Conservation (phyloP, 23 tunicate species). For the Phallusia fumigata region DNA sequence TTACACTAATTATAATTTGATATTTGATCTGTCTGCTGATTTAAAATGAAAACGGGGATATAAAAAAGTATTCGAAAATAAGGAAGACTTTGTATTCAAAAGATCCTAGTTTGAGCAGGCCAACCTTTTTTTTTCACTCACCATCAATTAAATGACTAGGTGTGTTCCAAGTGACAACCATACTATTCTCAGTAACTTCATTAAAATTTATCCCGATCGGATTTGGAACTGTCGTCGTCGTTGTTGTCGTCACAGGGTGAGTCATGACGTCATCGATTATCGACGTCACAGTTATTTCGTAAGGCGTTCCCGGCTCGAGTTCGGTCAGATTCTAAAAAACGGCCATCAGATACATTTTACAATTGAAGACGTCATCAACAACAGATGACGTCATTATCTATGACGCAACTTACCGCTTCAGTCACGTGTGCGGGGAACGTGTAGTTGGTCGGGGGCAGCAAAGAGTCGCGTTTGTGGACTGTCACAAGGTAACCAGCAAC, state of each 20-base stretch:
- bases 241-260: slow-evolving; percentile 4
- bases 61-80: too few species aligned
- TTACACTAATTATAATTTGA: too few species aligned
- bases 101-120: background rate
- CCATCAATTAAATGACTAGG: background rate
- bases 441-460: background rate
- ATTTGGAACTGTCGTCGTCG: slow-evolving; percentile 23
- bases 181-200: slow-evolving; percentile 6
- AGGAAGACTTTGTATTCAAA: too few species aligned
- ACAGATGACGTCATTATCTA: background rate
- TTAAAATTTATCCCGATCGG: slow-evolving; percentile 3
- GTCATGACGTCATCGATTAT: slow-evolving; percentile 1
- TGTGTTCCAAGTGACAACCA: background rate
- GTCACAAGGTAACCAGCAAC: slow-evolving; percentile 26
- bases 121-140: background rate
- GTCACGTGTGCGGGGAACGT: slow-evolving; percentile 6
- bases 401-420: slow-evolving; percentile 10
- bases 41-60: too few species aligned
- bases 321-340: background rate
- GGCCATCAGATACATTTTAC: too few species aligned
- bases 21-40: too few species aligned
- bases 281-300: slow-evolving; percentile 38
- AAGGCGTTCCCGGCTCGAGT: slow-evolving; percentile 41
- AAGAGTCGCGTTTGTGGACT: slow-evolving; percentile 24
- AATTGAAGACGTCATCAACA: too few species aligned